phyloP scores from a whole-genome alignment of 2,113 vertebrate genomes.

The Canis aureus region DNA sequence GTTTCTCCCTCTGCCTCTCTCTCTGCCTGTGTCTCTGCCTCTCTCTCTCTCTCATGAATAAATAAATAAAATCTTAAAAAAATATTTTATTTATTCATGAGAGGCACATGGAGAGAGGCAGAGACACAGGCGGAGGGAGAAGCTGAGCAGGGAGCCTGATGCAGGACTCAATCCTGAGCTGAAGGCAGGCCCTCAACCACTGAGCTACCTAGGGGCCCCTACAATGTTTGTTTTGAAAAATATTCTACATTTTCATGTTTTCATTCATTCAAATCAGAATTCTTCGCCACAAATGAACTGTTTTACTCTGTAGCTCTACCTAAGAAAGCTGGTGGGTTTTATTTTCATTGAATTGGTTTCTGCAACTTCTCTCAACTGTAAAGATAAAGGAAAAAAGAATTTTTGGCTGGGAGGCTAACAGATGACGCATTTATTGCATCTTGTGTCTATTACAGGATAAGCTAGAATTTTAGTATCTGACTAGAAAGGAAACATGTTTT shows the following conservation, averaged over 20 bases:
- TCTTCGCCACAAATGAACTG: not conserved
- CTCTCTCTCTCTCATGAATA: too few species aligned
- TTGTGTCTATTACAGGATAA: not conserved
- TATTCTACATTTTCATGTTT: conserved; percentile 15
- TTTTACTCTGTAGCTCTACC: conserved; percentile 1
- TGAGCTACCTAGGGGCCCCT: not conserved
- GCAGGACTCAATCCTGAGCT: too few species aligned
- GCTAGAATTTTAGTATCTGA: conserved; percentile 21
- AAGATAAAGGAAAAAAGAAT: not conserved
- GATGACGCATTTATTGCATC: not conserved
- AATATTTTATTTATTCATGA: too few species aligned
- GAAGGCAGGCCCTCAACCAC: too few species aligned
- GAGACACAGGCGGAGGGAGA: too few species aligned
- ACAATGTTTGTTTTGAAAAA: conserved; percentile 34
- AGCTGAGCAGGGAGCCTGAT: too few species aligned
- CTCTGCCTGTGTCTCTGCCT: too few species aligned
- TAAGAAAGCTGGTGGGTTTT: conserved; percentile 24
- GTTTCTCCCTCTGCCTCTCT: too few species aligned
- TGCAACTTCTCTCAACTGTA: conserved; percentile 1
- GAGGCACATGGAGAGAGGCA: too few species aligned
- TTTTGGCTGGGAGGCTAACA: not conserved
- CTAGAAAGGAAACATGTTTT: not conserved
- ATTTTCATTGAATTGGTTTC: not conserved
- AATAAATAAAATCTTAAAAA: too few species aligned
- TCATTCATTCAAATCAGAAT: not conserved